Evolutionary conservation across 2,888 invertebrate genomes (phyloP).

Genomic region (Drosophila nr. medialis): DNA sequence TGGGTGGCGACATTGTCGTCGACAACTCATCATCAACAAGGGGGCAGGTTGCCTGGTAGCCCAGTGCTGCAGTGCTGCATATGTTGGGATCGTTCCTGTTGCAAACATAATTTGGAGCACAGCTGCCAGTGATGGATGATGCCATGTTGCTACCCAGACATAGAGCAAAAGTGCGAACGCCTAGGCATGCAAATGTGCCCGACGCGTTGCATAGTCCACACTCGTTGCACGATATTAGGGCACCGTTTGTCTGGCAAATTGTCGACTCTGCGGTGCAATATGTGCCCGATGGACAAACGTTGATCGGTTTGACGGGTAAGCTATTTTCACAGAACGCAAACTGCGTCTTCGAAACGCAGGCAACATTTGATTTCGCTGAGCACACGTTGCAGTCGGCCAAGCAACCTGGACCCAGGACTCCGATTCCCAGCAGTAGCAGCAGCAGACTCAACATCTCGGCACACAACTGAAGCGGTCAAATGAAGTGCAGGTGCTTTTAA

Average conservation of each 20-base stretch:
- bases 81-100: slow-evolving; percentile 42
- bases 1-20: slow-evolving; percentile 7
- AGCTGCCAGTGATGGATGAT: slow-evolving; percentile 45
- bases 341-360: slow-evolving; percentile 53
- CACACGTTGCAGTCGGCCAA: slow-evolving; percentile 53
- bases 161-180: slow-evolving; percentile 52
- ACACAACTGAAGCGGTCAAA: slow-evolving; percentile 20
- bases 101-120: slow-evolving; percentile 41
- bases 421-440: slow-evolving; percentile 37
- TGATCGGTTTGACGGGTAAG: slow-evolving; percentile 18
- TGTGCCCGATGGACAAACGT: slow-evolving; percentile 42
- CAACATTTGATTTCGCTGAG: neutral
- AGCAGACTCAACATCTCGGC: slow-evolving; percentile 43
- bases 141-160: slow-evolving; percentile 40
- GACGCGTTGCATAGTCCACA: slow-evolving; percentile 47
- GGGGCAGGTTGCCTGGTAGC: slow-evolving; percentile 49
- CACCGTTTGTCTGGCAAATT: slow-evolving; percentile 27
- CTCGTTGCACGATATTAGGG: slow-evolving; percentile 3
- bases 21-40: slow-evolving; percentile 25
- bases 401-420: slow-evolving; percentile 24
- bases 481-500: slow-evolving; percentile 14
- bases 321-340: slow-evolving; percentile 45
- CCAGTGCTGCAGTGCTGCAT: slow-evolving; percentile 34
- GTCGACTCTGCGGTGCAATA: slow-evolving; percentile 41
- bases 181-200: slow-evolving; percentile 56